These are phyloP conservation scores for Maconellicoccus hirsutus DNA, from an alignment of 1,140 invertebrate genomes.

Conservation along the genomic window DNA sequence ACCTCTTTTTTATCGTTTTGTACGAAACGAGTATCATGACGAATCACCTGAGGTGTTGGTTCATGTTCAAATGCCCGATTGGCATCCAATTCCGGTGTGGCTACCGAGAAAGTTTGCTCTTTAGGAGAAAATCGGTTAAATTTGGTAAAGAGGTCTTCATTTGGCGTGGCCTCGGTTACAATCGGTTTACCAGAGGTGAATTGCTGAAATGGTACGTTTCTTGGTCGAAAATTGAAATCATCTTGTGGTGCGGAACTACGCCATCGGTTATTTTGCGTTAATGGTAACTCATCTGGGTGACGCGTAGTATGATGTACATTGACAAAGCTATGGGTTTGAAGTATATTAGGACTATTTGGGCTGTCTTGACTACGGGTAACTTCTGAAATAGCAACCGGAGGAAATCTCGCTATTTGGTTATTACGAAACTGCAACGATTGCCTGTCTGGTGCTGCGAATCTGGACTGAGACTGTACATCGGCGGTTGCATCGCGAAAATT, in stretches of 20 bases:
- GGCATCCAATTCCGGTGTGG: neutral
- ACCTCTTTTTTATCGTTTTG: neutral
- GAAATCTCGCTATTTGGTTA: neutral
- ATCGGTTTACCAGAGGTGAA: neutral
- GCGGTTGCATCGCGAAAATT: neutral
- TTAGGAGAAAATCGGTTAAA: neutral
- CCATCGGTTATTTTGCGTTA: conserved; percentile 1
- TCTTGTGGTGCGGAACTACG: neutral
- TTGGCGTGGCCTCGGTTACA: neutral
- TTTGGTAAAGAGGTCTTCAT: neutral
- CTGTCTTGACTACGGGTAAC: conserved; percentile 14
- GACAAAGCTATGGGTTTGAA: neutral
- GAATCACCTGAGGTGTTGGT: neutral
- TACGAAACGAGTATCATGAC: neutral
- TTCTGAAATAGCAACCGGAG: conserved; percentile 9
- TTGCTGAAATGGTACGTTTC: conserved; percentile 6
- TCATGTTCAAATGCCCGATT: neutral
- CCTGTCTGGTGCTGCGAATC: neutral
- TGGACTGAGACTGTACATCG: neutral
- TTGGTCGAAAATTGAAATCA: neutral
- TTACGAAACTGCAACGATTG: neutral
- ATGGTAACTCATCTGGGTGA: neutral
- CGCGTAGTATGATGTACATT: neutral
- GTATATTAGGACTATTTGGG: neutral
- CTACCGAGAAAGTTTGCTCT: neutral